Percentiles rank a stretch among this genome's conserved stretches.
Conservation (phyloP, 2,888 invertebrate species). For the Morinoia aosen region DNA sequence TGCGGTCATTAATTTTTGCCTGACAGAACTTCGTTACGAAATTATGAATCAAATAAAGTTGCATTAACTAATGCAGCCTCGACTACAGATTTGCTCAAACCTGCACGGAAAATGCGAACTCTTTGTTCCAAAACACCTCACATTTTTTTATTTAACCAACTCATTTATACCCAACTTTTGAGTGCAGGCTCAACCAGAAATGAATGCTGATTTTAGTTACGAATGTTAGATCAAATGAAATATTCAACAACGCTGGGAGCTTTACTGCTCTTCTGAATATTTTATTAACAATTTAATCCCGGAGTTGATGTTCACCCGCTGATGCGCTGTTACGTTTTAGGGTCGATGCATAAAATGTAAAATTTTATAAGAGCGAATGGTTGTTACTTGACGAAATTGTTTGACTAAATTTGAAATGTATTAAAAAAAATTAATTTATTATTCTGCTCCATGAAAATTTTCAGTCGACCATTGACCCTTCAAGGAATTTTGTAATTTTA, state of each 20-base stretch:
- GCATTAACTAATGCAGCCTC: neutral
- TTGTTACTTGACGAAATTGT: too few species aligned
- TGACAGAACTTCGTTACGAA: neutral
- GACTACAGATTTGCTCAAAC: neutral
- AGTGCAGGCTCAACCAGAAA: neutral
- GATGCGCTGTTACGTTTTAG: too few species aligned
- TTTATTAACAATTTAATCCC: neutral
- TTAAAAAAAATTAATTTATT: too few species aligned
- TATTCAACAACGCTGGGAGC: neutral
- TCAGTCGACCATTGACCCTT: too few species aligned
- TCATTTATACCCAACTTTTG: neutral
- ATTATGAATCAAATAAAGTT: neutral
- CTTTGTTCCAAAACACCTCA: neutral
- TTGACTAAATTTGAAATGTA: too few species aligned
- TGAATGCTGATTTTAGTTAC: neutral
- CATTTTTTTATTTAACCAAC: neutral
- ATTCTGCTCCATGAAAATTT: too few species aligned
- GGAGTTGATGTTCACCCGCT: too few species aligned
- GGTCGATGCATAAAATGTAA: too few species aligned
- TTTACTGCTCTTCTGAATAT: neutral
- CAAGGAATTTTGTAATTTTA: too few species aligned
- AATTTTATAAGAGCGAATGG: too few species aligned
- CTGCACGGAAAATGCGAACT: neutral
- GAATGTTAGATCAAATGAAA: neutral
- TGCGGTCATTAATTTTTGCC: neutral